Evolutionary conservation across 2,888 invertebrate species (phyloP).

Genomic region (Diarsia dahlii): DNA sequence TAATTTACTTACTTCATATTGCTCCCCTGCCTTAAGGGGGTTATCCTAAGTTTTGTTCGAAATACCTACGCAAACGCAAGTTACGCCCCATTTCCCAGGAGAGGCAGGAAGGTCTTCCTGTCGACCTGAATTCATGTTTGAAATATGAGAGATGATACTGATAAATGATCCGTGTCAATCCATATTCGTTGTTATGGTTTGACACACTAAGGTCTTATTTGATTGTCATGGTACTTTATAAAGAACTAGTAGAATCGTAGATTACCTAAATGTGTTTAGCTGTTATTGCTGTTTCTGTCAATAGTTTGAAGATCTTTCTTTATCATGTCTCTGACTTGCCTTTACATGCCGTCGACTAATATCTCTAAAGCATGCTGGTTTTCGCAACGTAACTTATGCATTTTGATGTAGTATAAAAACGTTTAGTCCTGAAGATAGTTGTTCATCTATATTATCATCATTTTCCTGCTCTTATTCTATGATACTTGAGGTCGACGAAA

Average conservation of each 20-base stretch:
- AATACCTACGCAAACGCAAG: constrained; percentile 32
- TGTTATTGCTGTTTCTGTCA: not conserved
- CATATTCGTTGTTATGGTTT: constrained; percentile 22
- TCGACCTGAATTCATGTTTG: constrained; percentile 47
- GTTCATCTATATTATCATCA: too few relatives aligned
- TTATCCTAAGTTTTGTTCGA: constrained; percentile 30
- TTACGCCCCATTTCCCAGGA: constrained; percentile 40
- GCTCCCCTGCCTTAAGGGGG: not conserved
- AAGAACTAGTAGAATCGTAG: not conserved
- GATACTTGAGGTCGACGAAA: too few relatives aligned
- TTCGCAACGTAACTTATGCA: not conserved
- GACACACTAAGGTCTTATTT: constrained; percentile 5
- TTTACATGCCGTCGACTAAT: too few relatives aligned
- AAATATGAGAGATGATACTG: constrained; percentile 46
- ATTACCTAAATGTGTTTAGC: not conserved
- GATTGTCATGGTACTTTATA: not conserved
- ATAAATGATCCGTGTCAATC: constrained; percentile 47
- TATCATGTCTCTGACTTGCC: too few relatives aligned
- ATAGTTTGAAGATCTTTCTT: not conserved
- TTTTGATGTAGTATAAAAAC: not conserved
- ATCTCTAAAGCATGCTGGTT: too few relatives aligned
- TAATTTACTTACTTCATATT: constrained; percentile 22
- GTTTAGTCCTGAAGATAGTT: too few relatives aligned
- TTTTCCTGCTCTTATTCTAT: too few relatives aligned
- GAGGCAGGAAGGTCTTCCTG: constrained; percentile 38